Evolutionary conservation across 2,888 invertebrate species (phyloP).

Genomic region (Hybos culiciformis): DNA sequence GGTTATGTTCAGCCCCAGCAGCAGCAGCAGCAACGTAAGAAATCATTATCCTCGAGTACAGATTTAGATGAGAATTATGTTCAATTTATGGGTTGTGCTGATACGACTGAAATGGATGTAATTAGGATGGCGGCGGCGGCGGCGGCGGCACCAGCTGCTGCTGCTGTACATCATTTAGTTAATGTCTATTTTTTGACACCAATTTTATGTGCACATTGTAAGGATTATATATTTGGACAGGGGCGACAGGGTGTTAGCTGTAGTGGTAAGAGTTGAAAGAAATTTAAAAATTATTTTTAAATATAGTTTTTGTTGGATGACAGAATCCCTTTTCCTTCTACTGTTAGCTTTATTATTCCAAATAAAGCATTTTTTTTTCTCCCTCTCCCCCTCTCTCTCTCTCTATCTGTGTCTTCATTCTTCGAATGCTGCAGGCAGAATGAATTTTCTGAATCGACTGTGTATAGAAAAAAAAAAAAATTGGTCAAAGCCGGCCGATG

Average conservation of each 20-base stretch:
- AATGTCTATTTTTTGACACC: slow-evolving; percentile 12
- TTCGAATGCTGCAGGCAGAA: no score
- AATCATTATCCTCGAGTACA: background rate
- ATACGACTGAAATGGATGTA: slow-evolving; percentile 2
- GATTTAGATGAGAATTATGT: slow-evolving; percentile 9
- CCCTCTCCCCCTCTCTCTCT: no score
- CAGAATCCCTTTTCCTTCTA: no score
- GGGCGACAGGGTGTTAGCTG: slow-evolving; percentile 13
- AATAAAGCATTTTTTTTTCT: no score
- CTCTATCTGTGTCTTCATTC: no score
- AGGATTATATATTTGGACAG: slow-evolving; percentile 14
- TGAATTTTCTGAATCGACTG: no score
- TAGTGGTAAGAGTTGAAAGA: slow-evolving; percentile 7
- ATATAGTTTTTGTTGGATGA: no score
- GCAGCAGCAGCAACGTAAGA: background rate
- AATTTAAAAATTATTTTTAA: no score
- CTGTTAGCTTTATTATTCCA: no score
- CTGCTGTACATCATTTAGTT: slow-evolving; percentile 9
- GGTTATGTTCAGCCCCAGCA: background rate
- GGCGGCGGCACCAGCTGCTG: background rate
- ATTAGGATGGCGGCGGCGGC: background rate
- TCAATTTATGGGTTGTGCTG: slow-evolving; percentile 8
- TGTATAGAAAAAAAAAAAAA: no score
- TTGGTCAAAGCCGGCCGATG: no score
- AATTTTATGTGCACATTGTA: slow-evolving; percentile 13